Evolutionary conservation across 2,797 vertebrate species (phyloP).

Genomic region (Danio kyathit): DNA sequence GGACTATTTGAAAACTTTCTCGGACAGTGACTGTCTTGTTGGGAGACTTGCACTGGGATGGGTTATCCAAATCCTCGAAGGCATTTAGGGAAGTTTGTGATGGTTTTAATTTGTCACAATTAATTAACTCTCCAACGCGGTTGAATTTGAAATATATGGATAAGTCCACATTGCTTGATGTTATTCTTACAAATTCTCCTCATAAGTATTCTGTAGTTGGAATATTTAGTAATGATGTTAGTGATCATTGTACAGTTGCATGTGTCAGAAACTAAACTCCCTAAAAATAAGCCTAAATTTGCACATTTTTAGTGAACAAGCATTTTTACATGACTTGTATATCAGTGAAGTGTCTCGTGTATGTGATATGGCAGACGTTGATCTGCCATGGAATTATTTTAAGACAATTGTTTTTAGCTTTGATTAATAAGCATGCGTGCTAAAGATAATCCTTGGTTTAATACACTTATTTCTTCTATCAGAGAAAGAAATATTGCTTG

Average conservation of each 20-base stretch:
- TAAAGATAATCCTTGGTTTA: too few species aligned
- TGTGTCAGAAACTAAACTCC: not conserved
- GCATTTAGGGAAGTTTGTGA: not conserved
- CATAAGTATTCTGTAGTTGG: not conserved
- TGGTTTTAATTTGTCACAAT: not conserved
- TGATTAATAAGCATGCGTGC: too few species aligned
- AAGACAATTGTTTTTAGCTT: too few species aligned
- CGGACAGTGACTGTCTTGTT: not conserved
- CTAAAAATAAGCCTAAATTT: not conserved
- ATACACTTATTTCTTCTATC: too few species aligned
- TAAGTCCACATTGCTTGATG: not conserved
- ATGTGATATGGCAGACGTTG: too few species aligned
- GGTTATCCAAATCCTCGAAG: not conserved
- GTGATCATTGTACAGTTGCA: conserved; percentile 1
- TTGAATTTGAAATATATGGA: not conserved
- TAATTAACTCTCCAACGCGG: not conserved
- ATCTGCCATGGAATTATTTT: too few species aligned
- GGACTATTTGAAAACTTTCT: not conserved
- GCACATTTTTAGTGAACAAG: not conserved
- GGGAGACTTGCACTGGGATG: not conserved
- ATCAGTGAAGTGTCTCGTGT: too few species aligned
- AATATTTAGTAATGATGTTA: conserved; percentile 12
- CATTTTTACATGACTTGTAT: too few species aligned
- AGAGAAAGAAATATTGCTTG: too few species aligned
- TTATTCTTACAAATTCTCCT: not conserved